Evolutionary conservation across 2,888 invertebrate species (phyloP).

Genomic region (Netelia virgata): DNA sequence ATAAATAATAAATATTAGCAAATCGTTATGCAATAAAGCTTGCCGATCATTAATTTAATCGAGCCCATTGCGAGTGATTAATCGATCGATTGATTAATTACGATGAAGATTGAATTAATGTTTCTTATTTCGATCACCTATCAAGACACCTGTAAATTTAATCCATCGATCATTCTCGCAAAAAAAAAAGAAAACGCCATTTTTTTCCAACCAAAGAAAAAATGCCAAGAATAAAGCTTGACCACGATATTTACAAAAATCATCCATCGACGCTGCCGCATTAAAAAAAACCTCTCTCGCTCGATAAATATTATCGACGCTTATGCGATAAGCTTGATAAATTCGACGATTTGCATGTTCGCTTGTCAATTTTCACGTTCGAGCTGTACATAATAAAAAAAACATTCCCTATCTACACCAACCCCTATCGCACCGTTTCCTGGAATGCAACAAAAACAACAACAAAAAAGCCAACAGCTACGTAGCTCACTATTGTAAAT

Average conservation of each 20-base stretch:
- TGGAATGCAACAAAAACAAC: conserved; percentile 52
- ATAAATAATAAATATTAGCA: conserved; percentile 13
- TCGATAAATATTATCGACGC: conserved; percentile 16
- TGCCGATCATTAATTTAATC: conserved; percentile 20
- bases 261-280: conserved; percentile 44
- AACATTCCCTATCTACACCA: conserved; percentile 26
- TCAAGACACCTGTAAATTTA: conserved; percentile 3
- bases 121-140: conserved; percentile 8
- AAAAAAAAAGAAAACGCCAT: not conserved
- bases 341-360: conserved; percentile 46
- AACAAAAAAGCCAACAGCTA: not conserved
- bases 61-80: too few species aligned
- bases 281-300: conserved; percentile 32
- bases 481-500: not conserved
- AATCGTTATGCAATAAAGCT: conserved; percentile 39
- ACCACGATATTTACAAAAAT: conserved; percentile 36
- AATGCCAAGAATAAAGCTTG: conserved; percentile 6
- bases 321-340: conserved; percentile 6
- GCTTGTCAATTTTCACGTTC: conserved; percentile 47
- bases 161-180: conserved; percentile 50
- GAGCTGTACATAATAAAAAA: conserved; percentile 18
- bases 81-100: too few species aligned
- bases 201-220: conserved; percentile 27
- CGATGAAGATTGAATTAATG: not conserved
- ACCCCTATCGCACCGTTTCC: conserved; percentile 36